Evolutionary conservation across 2,888 invertebrate genomes (phyloP).

Genomic region (Orthosia gothica): DNA sequence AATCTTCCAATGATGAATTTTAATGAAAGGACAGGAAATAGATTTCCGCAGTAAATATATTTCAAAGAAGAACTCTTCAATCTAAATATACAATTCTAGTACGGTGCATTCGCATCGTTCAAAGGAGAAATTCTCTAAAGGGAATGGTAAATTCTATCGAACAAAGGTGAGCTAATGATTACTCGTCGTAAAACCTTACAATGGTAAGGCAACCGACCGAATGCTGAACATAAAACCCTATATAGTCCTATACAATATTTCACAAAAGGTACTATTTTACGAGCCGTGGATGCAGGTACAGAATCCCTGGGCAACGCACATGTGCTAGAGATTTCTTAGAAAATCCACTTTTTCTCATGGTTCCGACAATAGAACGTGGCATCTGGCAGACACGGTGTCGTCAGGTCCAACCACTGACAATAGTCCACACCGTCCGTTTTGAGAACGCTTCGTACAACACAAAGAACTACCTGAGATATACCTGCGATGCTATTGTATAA

Average conservation of each 20-base stretch:
- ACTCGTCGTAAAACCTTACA: constrained; percentile 64
- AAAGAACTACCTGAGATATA: constrained; percentile 78
- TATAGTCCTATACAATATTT: constrained; percentile 55
- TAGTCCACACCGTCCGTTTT: constrained; percentile 65
- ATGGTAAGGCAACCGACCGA: constrained; percentile 58
- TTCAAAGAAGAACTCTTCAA: constrained; percentile 43
- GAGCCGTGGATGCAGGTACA: constrained; percentile 76
- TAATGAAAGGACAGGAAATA: constrained; percentile 56
- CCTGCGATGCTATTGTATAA: constrained; percentile 72
- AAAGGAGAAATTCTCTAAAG: constrained; percentile 28
- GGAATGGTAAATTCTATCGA: constrained; percentile 50
- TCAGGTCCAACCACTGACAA: constrained; percentile 76
- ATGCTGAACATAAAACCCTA: constrained; percentile 54
- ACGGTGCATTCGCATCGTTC: constrained; percentile 25
- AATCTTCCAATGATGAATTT: constrained; percentile 44
- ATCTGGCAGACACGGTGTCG: constrained; percentile 89
- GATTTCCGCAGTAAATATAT: constrained; percentile 53
- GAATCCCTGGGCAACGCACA: constrained; percentile 73
- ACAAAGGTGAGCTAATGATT: constrained; percentile 64
- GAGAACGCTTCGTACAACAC: constrained; percentile 63
- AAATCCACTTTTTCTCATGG: constrained; percentile 73
- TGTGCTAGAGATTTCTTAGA: constrained; percentile 81
- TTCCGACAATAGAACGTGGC: constrained; percentile 78
- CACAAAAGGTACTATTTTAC: constrained; percentile 73
- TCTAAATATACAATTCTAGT: constrained; percentile 24